These are phyloP conservation scores for Trisateles emortualis DNA, from an alignment of 2,888 invertebrate genomes.

Conservation along the genomic window DNA sequence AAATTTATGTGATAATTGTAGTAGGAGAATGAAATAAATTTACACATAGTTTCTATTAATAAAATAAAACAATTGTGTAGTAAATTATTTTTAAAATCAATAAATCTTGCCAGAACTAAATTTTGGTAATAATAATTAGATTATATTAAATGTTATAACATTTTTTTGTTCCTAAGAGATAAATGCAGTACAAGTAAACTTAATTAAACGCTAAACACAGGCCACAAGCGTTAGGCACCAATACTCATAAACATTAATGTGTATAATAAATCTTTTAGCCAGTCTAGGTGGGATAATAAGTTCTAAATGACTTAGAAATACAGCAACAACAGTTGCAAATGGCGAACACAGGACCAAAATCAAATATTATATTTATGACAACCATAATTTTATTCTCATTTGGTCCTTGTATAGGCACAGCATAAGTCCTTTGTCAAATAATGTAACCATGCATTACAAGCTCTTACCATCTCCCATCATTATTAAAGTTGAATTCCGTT, in stretches of 20 bases:
- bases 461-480: too few relatives aligned
- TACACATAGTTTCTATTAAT: background rate
- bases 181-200: constrained; percentile 33
- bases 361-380: too few relatives aligned
- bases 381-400: too few relatives aligned
- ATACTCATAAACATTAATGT: constrained; percentile 13
- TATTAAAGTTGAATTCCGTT: too few relatives aligned
- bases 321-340: too few relatives aligned
- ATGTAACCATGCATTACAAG: too few relatives aligned
- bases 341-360: too few relatives aligned
- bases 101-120: background rate
- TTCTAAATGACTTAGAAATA: too few relatives aligned
- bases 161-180: constrained; percentile 7
- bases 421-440: too few relatives aligned
- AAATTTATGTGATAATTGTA: too few relatives aligned
- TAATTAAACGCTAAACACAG: constrained; percentile 6
- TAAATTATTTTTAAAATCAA: background rate
- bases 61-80: background rate
- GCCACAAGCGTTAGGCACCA: constrained; percentile 15
- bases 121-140: background rate
- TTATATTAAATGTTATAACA: background rate
- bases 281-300: constrained; percentile 1
- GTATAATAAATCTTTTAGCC: constrained; percentile 3
- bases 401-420: too few relatives aligned
- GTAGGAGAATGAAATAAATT: background rate